phyloP scores from a whole-genome alignment of 2,797 vertebrate genomes.

The Coccyzus lansbergi region DNA sequence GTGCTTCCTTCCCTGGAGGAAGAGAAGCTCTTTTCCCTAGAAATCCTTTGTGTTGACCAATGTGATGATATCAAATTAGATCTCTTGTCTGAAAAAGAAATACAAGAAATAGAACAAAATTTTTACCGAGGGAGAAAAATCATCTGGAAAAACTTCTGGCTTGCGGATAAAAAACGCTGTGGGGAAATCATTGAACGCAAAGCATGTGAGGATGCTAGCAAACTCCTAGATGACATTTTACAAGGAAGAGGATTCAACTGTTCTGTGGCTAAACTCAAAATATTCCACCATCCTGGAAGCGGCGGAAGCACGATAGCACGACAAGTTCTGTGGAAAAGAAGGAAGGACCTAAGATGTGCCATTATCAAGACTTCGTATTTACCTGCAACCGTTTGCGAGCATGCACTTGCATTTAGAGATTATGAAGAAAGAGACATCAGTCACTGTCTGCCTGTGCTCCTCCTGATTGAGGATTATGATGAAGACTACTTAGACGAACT shows the following conservation, averaged over 20 bases:
- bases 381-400: constrained; percentile 71
- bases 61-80: constrained; percentile 76
- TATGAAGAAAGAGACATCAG: constrained; percentile 82
- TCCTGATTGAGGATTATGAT: constrained; percentile 84
- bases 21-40: constrained; percentile 81
- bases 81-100: constrained; percentile 61
- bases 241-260: constrained; percentile 30
- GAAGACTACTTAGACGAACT: constrained; percentile 83
- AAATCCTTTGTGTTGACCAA: constrained; percentile 82
- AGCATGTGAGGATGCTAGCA: constrained; percentile 22
- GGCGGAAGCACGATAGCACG: constrained; percentile 87
- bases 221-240: constrained; percentile 68
- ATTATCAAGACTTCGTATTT: constrained; percentile 78
- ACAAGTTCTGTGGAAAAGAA: constrained; percentile 85
- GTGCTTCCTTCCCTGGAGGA: constrained; percentile 75
- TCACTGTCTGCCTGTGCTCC: constrained; percentile 80
- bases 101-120: constrained; percentile 73
- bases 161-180: constrained; percentile 60
- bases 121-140: constrained; percentile 81
- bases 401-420: constrained; percentile 80
- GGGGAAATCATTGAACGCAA: constrained; percentile 67
- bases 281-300: constrained; percentile 88
- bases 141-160: constrained; percentile 73
- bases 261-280: constrained; percentile 77
- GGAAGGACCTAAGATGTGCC: constrained; percentile 80